Evolutionary conservation across 2,113 vertebrate genomes (phyloP), one percentile per base, ranked within the genome.

Genomic region (Amia ocellicauda): DNA sequence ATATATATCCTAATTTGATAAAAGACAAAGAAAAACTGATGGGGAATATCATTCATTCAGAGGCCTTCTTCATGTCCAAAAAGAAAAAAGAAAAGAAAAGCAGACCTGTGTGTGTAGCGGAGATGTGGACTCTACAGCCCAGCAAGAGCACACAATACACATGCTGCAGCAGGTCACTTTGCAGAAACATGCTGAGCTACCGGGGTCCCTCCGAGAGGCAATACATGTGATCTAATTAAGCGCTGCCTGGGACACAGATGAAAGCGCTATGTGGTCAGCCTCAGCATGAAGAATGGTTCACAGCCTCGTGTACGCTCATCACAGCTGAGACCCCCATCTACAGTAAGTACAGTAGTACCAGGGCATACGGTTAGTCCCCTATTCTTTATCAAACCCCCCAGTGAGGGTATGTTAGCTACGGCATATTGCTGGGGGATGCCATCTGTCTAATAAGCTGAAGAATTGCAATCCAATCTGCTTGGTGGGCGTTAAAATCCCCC

Each of bases 391-490:
- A 10, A 65, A 57, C 10, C 58, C 42, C 47, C 54, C 50, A 36
- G 31, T 7, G 31, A 7, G 31, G 31, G 31, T 36, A 36, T 36
- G 11, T 41, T 22, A 23, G 20, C 61, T 53, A 55, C 11, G n/a
- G 29, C 29, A 54, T n/a, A n/a, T 57, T 65, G 26, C 62, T 55
- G 27, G 23, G 75, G 70, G 49, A 68, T 54, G 56, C 77, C 79
- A 80, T 86, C 79, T 80, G 80, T 79, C 74, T 64, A 60, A 73
- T 51, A 70, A 62, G 60, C 76, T 78, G 69, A 13, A 68, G 52
- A 68, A 67, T 53, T 69, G 71, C 60, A 73, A 72, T 66, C 57
- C 69, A 43, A 57, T n/a, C 4, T 19, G 22, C 52, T 49, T 60
- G 67, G 40, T 55, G 19, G 55, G 19, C 49, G 62, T 72, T 26